phyloP scores from a whole-genome alignment of 2,888 invertebrate species.

The Leptinotarsa tumamoca region DNA sequence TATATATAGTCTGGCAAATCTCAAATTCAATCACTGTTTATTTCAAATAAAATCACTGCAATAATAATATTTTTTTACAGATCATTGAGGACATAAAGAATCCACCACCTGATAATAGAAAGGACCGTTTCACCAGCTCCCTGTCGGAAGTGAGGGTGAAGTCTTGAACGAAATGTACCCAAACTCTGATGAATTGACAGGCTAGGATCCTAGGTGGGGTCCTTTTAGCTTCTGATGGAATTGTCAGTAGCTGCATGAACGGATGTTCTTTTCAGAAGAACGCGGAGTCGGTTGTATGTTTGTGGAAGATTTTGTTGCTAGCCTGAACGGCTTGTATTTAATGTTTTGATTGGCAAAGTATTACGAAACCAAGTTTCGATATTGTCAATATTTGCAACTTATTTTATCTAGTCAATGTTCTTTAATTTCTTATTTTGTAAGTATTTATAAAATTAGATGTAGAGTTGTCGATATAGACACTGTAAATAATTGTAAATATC shows the following conservation, averaged over 20 bases:
- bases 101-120: conserved; percentile 44
- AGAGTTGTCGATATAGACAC: conserved; percentile 29
- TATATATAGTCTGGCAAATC: too few species aligned
- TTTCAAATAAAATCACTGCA: too few species aligned
- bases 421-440: conserved; percentile 48
- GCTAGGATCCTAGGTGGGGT: conserved; percentile 5
- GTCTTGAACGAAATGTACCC: conserved; percentile 52
- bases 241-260: conserved; percentile 14
- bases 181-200: conserved; percentile 8
- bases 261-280: conserved; percentile 25
- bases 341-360: conserved; percentile 47
- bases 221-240: conserved; percentile 26
- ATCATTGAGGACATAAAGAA: conserved; percentile 54
- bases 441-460: conserved; percentile 49
- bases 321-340: conserved; percentile 48
- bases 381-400: conserved; percentile 48
- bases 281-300: conserved; percentile 25
- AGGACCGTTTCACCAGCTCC: conserved; percentile 53
- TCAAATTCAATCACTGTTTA: too few species aligned
- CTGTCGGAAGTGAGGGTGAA: conserved; percentile 60
- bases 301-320: conserved; percentile 40
- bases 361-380: conserved; percentile 43
- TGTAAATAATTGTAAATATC: conserved; percentile 49
- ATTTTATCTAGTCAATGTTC: conserved; percentile 54
- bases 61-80: conserved; percentile 50